These are phyloP conservation scores for Drosophila lacicola DNA, from an alignment of 2,888 invertebrate genomes.

Conservation along the genomic window DNA sequence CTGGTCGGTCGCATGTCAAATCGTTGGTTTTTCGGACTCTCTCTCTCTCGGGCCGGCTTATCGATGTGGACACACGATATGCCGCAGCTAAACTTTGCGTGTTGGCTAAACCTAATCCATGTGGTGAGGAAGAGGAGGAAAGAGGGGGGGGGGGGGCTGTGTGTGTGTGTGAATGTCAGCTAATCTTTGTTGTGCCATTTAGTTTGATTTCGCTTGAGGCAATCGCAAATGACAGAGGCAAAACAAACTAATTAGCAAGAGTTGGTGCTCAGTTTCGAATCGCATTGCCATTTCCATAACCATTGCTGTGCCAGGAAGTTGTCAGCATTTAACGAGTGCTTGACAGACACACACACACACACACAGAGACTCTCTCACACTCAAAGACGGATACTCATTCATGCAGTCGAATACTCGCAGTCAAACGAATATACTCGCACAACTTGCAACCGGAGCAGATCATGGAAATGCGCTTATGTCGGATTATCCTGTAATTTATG, in stretches of 20 bases:
- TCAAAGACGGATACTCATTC: not conserved
- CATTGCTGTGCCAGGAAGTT: constrained; percentile 69
- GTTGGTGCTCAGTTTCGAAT: constrained; percentile 10
- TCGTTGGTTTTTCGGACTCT: constrained; percentile 11
- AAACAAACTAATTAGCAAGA: constrained; percentile 57
- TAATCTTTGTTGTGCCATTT: constrained; percentile 68
- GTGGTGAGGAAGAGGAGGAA: not conserved
- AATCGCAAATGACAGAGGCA: constrained; percentile 47
- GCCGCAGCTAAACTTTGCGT: constrained; percentile 71
- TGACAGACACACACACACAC: constrained; percentile 44
- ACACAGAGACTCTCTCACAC: constrained; percentile 20
- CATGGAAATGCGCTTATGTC: constrained; percentile 81
- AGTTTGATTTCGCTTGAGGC: constrained; percentile 29
- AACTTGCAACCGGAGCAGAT: constrained; percentile 60
- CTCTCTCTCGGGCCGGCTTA: constrained; percentile 50
- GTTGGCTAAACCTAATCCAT: constrained; percentile 79
- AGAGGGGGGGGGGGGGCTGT: too few species aligned
- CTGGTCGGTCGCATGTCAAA: constrained; percentile 15
- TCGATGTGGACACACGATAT: constrained; percentile 67
- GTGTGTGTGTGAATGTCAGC: constrained; percentile 59
- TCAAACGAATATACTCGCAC: constrained; percentile 20
- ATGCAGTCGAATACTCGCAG: constrained; percentile 14
- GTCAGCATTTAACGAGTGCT: constrained; percentile 67
- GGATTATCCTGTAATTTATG: constrained; percentile 83
- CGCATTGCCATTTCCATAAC: constrained; percentile 24